These are phyloP conservation scores for Pipa parva DNA, from an alignment of 2,113 vertebrate genomes.

Conservation along the genomic window DNA sequence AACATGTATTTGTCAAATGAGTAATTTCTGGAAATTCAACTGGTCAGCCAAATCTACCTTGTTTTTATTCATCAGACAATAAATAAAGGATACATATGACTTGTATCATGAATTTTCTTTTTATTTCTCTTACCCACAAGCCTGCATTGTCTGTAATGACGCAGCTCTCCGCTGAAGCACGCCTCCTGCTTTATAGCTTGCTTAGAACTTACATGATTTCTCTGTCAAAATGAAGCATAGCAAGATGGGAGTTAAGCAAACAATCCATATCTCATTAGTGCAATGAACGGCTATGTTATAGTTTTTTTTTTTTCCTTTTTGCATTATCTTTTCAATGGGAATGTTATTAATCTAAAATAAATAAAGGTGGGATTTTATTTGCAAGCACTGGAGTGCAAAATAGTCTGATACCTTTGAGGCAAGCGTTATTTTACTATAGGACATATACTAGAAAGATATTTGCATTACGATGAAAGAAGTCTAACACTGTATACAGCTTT, in stretches of 20 bases:
- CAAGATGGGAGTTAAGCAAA: constrained; percentile 36
- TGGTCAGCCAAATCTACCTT: no score
- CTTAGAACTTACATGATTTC: constrained; percentile 37
- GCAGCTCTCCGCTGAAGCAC: constrained; percentile 23
- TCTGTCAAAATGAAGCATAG: constrained; percentile 38
- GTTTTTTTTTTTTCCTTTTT: constrained; percentile 26
- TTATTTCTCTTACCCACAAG: constrained; percentile 13
- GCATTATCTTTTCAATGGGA: constrained; percentile 18
- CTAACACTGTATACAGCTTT: no score
- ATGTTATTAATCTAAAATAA: constrained; percentile 16
- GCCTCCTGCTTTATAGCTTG: constrained; percentile 34
- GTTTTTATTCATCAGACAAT: no score
- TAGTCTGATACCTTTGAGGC: constrained; percentile 16
- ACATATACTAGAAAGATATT: no score
- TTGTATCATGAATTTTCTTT: no score
- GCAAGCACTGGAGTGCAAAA: constrained; percentile 30
- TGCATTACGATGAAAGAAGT: no score
- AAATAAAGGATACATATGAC: no score
- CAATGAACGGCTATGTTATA: constrained; percentile 34
- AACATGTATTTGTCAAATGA: no score
- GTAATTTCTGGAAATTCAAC: no score
- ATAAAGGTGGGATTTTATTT: constrained; percentile 24
- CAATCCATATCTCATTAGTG: constrained; percentile 38
- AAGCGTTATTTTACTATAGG: background rate
- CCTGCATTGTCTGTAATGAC: constrained; percentile 29